Evolutionary conservation across 2,888 invertebrate species (phyloP).

Genomic region (Rhagium mordax): DNA sequence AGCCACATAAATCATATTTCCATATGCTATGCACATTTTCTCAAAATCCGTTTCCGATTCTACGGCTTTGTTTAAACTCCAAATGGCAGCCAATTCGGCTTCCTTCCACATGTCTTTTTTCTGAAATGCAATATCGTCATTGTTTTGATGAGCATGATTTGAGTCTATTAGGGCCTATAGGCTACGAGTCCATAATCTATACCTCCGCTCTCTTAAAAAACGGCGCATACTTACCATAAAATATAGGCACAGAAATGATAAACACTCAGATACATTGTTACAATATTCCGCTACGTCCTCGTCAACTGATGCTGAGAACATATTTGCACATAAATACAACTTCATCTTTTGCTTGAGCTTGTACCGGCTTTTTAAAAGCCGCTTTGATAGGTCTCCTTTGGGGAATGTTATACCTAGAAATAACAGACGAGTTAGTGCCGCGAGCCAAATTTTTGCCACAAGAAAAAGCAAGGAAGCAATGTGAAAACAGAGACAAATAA

Average conservation of each 20-base stretch:
- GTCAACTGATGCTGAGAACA: slow-evolving; percentile 57
- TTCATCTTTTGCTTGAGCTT: slow-evolving; percentile 63
- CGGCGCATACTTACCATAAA: slow-evolving; percentile 69
- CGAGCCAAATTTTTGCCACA: too few species aligned
- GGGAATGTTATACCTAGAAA: slow-evolving; percentile 67
- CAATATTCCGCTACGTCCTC: slow-evolving; percentile 68
- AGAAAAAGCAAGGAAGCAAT: too few species aligned
- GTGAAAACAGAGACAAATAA: too few species aligned
- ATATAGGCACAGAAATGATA: slow-evolving; percentile 67
- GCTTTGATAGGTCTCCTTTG: slow-evolving; percentile 53
- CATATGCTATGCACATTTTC: slow-evolving; percentile 72
- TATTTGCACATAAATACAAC: slow-evolving; percentile 59
- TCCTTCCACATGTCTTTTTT: slow-evolving; percentile 66
- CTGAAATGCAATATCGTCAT: slow-evolving; percentile 54
- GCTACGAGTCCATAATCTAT: too few species aligned
- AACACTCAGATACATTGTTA: slow-evolving; percentile 69
- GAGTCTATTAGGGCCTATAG: too few species aligned
- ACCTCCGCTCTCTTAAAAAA: background rate
- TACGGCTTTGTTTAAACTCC: slow-evolving; percentile 73
- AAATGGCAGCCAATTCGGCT: slow-evolving; percentile 74
- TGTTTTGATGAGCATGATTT: too few species aligned
- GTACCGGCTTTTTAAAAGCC: slow-evolving; percentile 56
- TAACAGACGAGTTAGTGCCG: background rate
- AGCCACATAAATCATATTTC: slow-evolving; percentile 70
- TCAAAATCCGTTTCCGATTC: slow-evolving; percentile 72